Conservation (phyloP, 2,888 invertebrate species). For the Heliconius charithonia region DNA sequence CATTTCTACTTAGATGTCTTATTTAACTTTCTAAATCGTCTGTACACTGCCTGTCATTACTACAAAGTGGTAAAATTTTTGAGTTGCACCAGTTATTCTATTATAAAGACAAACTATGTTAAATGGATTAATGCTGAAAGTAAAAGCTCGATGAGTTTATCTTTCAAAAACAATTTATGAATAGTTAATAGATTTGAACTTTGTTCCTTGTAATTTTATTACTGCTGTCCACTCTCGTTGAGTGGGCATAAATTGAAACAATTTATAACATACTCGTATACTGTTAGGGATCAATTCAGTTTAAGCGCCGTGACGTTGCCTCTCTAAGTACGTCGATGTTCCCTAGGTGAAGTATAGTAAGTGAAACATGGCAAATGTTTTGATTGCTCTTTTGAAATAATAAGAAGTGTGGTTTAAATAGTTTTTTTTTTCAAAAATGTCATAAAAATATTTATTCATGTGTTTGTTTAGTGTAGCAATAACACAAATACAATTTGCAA, state of each 20-base stretch:
- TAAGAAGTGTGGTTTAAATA: no score
- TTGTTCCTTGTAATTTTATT: conserved; percentile 10
- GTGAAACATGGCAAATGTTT: no score
- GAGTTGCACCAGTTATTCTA: background rate
- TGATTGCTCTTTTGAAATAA: no score
- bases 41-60: no score
- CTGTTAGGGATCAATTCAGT: background rate
- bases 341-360: no score
- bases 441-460: no score
- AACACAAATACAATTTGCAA: no score
- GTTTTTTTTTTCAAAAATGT: no score
- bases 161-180: conserved; percentile 13
- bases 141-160: background rate
- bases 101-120: background rate
- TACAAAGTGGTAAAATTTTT: background rate
- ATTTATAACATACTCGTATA: background rate
- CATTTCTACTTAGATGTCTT: no score
- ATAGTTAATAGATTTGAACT: conserved; percentile 1
- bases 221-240: conserved; percentile 12
- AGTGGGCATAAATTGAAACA: background rate
- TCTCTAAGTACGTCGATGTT: no score
- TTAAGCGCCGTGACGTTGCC: background rate
- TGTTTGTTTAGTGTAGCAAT: no score
- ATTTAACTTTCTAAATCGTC: no score
- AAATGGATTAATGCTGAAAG: background rate